These are phyloP conservation scores for Cancer borealis DNA, from an alignment of 2,888 invertebrate species.

Conservation along the genomic window DNA sequence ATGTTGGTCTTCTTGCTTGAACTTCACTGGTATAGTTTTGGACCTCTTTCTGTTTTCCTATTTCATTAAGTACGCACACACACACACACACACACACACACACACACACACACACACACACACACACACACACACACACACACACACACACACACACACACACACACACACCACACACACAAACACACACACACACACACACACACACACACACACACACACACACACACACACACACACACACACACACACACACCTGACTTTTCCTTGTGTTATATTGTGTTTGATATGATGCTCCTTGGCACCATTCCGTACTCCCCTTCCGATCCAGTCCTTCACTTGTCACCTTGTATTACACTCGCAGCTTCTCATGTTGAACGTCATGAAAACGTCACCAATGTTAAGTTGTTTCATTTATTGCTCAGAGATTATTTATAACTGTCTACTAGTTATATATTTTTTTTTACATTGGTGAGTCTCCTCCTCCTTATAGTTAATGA, in stretches of 20 bases:
- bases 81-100: not conserved
- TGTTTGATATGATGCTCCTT: no score
- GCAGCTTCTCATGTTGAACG: not conserved
- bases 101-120: constrained; percentile 10
- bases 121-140: constrained; percentile 27
- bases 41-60: no score
- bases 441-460: not conserved
- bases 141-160: constrained; percentile 17
- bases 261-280: not conserved
- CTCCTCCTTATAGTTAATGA: not conserved
- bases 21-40: no score
- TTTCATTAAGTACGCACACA: not conserved
- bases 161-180: not conserved
- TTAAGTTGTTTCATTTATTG: not conserved
- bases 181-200: not conserved
- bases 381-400: not conserved
- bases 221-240: constrained; percentile 18
- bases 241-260: constrained; percentile 6
- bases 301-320: no score
- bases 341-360: constrained; percentile 9
- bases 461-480: not conserved
- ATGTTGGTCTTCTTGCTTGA: no score
- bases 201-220: constrained; percentile 27
- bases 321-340: not conserved
- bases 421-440: not conserved